These are phyloP conservation scores for Aphelocoma californica DNA, from an alignment of 2,797 vertebrate genomes.

Conservation along the genomic window DNA sequence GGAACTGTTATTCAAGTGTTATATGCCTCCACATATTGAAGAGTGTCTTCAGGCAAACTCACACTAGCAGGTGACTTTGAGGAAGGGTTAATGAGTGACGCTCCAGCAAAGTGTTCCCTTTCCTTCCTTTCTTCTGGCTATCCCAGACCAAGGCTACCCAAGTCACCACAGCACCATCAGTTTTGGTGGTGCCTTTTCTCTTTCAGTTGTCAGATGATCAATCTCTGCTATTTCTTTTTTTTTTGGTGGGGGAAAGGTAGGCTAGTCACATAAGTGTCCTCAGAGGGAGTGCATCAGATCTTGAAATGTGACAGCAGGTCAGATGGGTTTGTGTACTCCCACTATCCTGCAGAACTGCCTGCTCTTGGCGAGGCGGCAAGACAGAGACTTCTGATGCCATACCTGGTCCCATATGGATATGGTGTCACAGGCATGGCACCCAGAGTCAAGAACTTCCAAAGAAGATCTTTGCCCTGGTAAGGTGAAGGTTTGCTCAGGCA, in stretches of 20 bases:
- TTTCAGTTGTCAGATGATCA: not conserved
- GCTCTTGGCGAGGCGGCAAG: not conserved
- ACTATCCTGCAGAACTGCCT: not conserved
- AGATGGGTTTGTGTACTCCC: not conserved
- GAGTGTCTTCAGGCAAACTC: not conserved
- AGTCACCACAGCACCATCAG: not conserved
- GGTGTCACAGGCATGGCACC: not conserved
- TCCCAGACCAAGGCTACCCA: not conserved
- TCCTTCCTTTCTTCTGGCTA: not conserved
- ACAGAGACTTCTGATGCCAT: not conserved
- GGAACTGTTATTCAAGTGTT: not conserved
- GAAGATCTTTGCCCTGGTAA: not conserved
- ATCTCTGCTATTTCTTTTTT: not conserved
- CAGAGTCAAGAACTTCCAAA: not conserved
- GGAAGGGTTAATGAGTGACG: not conserved
- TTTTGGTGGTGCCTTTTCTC: not conserved
- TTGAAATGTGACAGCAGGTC: not conserved
- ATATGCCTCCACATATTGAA: not conserved
- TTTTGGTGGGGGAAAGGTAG: no score
- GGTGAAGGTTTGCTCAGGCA: not conserved
- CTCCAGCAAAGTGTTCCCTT: fast-evolving
- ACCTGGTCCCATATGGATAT: not conserved
- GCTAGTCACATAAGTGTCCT: not conserved
- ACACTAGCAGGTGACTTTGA: not conserved
- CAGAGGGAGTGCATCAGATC: not conserved